Evolutionary conservation across 2,113 vertebrate species (phyloP).

Genomic region (Labeo rohita): DNA sequence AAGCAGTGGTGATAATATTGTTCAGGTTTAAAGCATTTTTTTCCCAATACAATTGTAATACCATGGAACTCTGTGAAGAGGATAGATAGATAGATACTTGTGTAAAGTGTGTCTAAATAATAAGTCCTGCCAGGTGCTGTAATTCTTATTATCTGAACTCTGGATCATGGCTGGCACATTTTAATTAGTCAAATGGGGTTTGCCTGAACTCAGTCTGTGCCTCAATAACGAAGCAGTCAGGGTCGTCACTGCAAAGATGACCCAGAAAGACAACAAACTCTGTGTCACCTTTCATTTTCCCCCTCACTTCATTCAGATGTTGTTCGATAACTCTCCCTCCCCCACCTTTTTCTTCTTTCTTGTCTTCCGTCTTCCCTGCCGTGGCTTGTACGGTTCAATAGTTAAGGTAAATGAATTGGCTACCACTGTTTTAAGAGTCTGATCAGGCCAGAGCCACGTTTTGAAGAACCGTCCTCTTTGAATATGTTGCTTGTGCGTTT

Average conservation of each 20-base stretch:
- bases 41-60: not conserved
- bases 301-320: conserved; percentile 51
- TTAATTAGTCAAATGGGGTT: not conserved
- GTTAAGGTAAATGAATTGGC: not conserved
- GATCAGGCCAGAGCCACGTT: not conserved
- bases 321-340: conserved; percentile 3
- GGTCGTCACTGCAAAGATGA: not conserved
- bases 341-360: not conserved
- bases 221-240: not conserved
- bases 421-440: not conserved
- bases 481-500: not conserved
- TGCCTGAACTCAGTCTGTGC: not conserved
- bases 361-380: not conserved
- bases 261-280: not conserved
- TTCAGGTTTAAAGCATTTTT: not conserved
- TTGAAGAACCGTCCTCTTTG: not conserved
- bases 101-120: too few relatives aligned
- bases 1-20: not conserved
- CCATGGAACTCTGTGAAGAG: too few relatives aligned
- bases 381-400: not conserved
- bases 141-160: not conserved
- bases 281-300: conserved; percentile 59
- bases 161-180: not conserved
- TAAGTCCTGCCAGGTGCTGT: not conserved
- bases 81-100: too few relatives aligned